These are phyloP conservation scores for Himalopsyche tibetana DNA, from an alignment of 2,888 invertebrate species.

Conservation along the genomic window DNA sequence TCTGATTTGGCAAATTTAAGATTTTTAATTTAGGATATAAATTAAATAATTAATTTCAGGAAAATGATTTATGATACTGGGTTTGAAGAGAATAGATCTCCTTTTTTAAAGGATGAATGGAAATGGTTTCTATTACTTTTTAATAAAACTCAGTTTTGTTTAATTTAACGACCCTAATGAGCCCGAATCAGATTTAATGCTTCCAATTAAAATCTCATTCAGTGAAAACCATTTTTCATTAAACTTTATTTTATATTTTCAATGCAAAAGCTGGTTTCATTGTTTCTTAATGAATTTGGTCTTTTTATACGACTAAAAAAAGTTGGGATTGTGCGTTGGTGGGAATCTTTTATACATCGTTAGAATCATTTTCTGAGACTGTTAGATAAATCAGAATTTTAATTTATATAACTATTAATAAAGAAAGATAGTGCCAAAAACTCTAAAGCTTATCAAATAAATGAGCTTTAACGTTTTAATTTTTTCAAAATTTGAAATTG, in stretches of 20 bases:
- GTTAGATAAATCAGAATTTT: too few species aligned
- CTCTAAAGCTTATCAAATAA: too few species aligned
- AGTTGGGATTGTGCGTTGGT: too few species aligned
- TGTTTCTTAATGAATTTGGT: not conserved
- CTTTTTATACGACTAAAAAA: too few species aligned
- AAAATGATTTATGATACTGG: not conserved
- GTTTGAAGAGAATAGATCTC: not conserved
- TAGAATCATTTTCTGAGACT: too few species aligned
- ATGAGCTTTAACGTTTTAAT: too few species aligned
- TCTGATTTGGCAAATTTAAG: too few species aligned
- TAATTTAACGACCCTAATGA: conserved; percentile 6
- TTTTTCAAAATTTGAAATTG: too few species aligned
- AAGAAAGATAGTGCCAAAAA: too few species aligned
- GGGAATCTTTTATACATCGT: too few species aligned
- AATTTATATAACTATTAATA: too few species aligned
- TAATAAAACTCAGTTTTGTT: not conserved
- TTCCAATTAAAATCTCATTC: conserved; percentile 6
- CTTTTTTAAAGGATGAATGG: not conserved
- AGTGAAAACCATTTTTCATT: not conserved
- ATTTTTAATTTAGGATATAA: too few species aligned
- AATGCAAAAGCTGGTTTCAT: not conserved
- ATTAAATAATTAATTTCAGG: not conserved
- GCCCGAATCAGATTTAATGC: not conserved
- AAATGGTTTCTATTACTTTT: not conserved
- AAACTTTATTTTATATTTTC: not conserved